A percentile compares a stretch with the other conserved stretches of the same genome.
Evolutionary conservation across 2,888 invertebrate species (phyloP).

Genomic region (Dicyrtomina minuta): DNA sequence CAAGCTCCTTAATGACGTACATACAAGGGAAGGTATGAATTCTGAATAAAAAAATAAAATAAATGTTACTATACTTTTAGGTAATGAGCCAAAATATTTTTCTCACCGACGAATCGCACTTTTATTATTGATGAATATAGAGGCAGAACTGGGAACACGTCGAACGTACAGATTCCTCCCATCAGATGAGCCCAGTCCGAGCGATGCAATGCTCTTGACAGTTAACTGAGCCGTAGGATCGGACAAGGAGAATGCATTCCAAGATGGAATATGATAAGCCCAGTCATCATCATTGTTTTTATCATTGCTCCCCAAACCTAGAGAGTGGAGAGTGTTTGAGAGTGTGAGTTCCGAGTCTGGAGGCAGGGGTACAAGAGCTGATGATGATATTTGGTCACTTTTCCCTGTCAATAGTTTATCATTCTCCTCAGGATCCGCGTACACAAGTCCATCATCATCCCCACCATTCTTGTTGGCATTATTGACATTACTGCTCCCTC

Average conservation of each 20-base stretch:
- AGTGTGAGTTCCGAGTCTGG: constrained; percentile 35
- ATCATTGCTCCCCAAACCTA: constrained; percentile 26
- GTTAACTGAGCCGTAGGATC: constrained; percentile 48
- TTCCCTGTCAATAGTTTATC: constrained; percentile 2
- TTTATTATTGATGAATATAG: constrained; percentile 76
- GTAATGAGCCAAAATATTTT: not conserved
- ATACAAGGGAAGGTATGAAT: no score
- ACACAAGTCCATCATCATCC: not conserved
- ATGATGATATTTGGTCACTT: not conserved
- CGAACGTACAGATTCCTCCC: constrained; percentile 70
- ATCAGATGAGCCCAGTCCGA: constrained; percentile 77
- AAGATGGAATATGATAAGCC: constrained; percentile 39
- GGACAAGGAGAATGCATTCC: constrained; percentile 48
- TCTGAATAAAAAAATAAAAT: no score
- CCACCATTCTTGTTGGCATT: not conserved
- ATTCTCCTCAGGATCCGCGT: not conserved
- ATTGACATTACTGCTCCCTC: not conserved
- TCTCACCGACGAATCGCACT: constrained; percentile 36
- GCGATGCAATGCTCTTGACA: constrained; percentile 48
- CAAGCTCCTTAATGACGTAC: no score
- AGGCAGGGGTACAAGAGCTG: not conserved
- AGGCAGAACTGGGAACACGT: constrained; percentile 80
- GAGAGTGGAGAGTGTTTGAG: constrained; percentile 34
- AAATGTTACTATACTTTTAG: no score
- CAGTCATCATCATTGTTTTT: constrained; percentile 26